These are phyloP conservation scores for Danio tinwini DNA, from an alignment of 2,797 vertebrate species.

Conservation along the genomic window DNA sequence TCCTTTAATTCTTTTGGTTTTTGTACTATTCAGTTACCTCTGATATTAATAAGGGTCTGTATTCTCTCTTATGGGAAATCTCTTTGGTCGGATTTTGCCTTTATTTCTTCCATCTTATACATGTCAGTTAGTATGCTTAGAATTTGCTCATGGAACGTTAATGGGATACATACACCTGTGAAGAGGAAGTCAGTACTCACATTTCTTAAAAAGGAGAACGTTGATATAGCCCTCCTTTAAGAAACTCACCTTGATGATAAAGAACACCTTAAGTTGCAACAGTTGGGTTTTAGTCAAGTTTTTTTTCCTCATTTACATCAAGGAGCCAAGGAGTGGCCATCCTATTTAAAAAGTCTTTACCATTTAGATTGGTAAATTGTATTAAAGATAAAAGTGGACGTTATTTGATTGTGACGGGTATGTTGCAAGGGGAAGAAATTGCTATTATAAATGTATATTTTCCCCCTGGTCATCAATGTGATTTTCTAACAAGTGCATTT, in stretches of 20 bases:
- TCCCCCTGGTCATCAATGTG: neutral
- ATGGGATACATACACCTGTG: neutral
- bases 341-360: neutral
- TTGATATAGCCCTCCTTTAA: neutral
- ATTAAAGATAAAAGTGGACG: neutral
- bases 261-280: slow-evolving; percentile 5
- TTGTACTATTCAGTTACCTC: neutral
- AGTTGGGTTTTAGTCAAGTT: too few relatives aligned
- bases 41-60: neutral
- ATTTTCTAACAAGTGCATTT: neutral
- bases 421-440: neutral
- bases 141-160: neutral
- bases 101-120: neutral
- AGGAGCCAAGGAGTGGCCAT: neutral
- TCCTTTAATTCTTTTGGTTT: neutral
- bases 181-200: neutral
- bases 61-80: neutral
- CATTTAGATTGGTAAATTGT: neutral
- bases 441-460: neutral
- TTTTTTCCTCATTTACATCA: neutral
- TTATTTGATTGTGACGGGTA: neutral
- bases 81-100: neutral
- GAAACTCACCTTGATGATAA: slow-evolving; percentile 5
- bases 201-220: neutral
- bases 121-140: neutral